Conservation (phyloP, 2,113 vertebrate species). For the Saimiri boliviensis region DNA sequence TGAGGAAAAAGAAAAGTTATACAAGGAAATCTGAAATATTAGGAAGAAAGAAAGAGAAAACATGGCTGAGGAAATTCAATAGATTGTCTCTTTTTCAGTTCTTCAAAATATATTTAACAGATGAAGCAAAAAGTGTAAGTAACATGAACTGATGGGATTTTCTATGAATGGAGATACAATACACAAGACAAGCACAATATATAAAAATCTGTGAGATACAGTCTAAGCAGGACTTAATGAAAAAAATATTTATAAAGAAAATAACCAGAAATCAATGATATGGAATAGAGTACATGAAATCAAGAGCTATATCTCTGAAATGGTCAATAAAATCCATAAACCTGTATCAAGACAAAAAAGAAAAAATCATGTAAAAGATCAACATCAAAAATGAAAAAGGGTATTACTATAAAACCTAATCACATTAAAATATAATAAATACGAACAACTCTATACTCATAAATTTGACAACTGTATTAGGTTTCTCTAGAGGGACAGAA, state of each 20-base stretch:
- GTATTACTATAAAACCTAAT: neutral
- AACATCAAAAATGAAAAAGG: neutral
- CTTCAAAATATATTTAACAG: neutral
- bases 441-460: neutral
- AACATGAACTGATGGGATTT: neutral
- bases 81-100: neutral
- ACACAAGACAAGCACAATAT: neutral
- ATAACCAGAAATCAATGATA: neutral
- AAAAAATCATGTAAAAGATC: neutral
- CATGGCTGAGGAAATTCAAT: neutral
- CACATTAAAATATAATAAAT: neutral
- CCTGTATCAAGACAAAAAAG: neutral
- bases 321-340: neutral
- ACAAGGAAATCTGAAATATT: neutral
- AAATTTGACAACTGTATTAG: neutral
- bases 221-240: neutral
- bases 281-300: neutral
- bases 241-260: conserved; percentile 1
- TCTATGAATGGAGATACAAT: neutral
- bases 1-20: neutral
- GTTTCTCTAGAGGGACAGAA: too few species aligned
- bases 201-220: neutral
- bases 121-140: neutral
- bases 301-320: neutral
- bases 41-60: conserved; percentile 4